Evolutionary conservation across 2,797 vertebrate genomes (phyloP).

Genomic region (Mus minutoides): DNA sequence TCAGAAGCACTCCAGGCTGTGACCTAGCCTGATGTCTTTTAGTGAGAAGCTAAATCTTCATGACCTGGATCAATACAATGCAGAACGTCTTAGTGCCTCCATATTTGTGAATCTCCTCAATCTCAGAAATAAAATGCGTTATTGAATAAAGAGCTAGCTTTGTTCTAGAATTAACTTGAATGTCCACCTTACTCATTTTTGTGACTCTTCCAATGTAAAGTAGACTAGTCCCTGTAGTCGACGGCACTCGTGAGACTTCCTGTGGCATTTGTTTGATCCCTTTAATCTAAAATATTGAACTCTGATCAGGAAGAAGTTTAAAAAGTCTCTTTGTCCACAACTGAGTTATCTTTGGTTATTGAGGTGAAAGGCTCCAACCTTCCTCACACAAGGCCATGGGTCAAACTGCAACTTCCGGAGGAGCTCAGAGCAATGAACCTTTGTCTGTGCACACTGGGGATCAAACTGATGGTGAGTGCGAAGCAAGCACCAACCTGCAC

Average conservation of each 20-base stretch:
- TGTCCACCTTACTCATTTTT: not conserved
- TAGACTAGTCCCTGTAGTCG: no score
- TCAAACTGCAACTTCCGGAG: rapidly evolving
- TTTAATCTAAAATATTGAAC: not conserved
- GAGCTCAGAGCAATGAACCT: not conserved
- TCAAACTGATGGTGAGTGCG: not conserved
- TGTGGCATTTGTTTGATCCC: not conserved
- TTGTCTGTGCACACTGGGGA: no score
- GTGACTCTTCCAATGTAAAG: not conserved
- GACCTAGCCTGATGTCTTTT: not conserved
- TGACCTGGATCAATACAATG: not conserved
- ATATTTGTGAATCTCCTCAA: not conserved
- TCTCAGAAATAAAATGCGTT: not conserved
- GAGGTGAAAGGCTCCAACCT: not conserved
- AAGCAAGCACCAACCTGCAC: not conserved
- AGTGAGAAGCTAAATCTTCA: not conserved
- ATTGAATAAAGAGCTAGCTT: not conserved
- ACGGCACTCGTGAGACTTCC: not conserved
- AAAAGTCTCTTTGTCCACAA: not conserved
- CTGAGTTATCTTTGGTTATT: not conserved
- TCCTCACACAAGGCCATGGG: not conserved
- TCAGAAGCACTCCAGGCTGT: not conserved
- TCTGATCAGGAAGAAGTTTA: not conserved
- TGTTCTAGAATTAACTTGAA: not conserved
- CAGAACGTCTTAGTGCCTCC: not conserved